Evolutionary conservation across 1,140 invertebrate genomes (phyloP), one percentile per base, ranked within the genome.

Genomic region (Hycleus cichorii): DNA sequence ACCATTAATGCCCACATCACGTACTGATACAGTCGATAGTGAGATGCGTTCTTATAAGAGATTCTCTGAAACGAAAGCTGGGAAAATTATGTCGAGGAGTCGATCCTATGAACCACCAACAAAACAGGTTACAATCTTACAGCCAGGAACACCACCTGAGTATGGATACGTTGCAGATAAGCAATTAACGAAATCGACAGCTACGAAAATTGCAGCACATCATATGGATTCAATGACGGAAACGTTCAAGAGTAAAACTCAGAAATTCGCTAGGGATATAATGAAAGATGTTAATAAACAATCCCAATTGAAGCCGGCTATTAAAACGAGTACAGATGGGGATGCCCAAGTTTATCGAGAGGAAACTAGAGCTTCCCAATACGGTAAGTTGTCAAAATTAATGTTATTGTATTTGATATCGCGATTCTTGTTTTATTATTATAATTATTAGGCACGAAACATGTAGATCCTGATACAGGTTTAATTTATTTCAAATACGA

Each of bases 401-500:
- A n/a, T 38, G 24, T 39, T n/a, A 6, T 53, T 7, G 24, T 57
- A 32, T 1, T 32, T 32, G 32, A 32, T 32, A 32, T 1, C 32
- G 11, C 32, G 52, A 48, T 12, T 39, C 39, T 11, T 56, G 32
- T 49, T 50, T 53, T 38, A 39, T 39, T 12, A 8, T 54, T 18
- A 18, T 18, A 18, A 48, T 51, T 9, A 44, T 55, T 66, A 88
- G 87, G 87, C 70, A 86, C 85, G 59, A 88, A 88, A 74, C 85
- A 86, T 69, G 82, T 87, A 63, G 86, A 89, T 74, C 85, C 84
- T 60, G 83, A 87, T 64, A 87, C 85, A 25, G 86, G 86, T 59
- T 76, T 90, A 32, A 87, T 89, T 68, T 89, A 89, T 75, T 89
- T 89, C 78, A 89, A 90, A 74, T 89, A 89, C 69, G 87, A 89